Evolutionary conservation across 1,140 invertebrate genomes (phyloP), one percentile per base, ranked within the genome.

Genomic region (Chironomus striatipennis): DNA sequence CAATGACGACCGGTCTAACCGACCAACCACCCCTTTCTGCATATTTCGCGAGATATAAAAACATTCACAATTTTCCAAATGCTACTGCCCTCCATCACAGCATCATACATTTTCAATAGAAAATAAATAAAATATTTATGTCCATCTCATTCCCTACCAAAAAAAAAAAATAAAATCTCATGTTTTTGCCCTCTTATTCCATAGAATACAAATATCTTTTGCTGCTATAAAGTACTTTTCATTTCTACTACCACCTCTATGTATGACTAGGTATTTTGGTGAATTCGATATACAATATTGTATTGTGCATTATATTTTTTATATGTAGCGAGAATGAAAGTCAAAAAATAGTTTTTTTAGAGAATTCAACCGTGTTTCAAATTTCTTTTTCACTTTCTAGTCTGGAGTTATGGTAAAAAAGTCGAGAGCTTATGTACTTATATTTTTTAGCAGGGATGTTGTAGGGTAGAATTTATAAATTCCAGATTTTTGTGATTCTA

Each of bases 121-220:
- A 57, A 57, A 57, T 57, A 57, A 57, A 57, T 57, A 57, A 57
- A 57, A 57, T 57, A 57, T 57, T 57, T 57, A 57, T 57, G 47
- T 57, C 47, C 47, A 57, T 57, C 47, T 57, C 47, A n/a, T n/a
- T 15, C 47, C 4, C 12, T n/a, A n/a, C n/a, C n/a, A n/a, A n/a
- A n/a, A n/a, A n/a, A n/a, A n/a, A n/a, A n/a, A n/a, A 57, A 57
- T 5, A 15, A 57, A 57, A 34, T 34, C 24, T 34, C 24, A 34
- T 34, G 24, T 34, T 34, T 34, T 34, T n/a, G 47, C 47, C 47
- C 47, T 57, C 47, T 57, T 57, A 34, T 1, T 34, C 24, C 24
- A 34, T 34, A 34, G 24, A 34, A 34, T 34, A 34, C 24, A 34
- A 34, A 34, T 34, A 34, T 34, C 24, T 34, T 34, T 34, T 34